These are phyloP conservation scores for Hassar affinis DNA, from an alignment of 2,113 vertebrate genomes.

Conservation along the genomic window DNA sequence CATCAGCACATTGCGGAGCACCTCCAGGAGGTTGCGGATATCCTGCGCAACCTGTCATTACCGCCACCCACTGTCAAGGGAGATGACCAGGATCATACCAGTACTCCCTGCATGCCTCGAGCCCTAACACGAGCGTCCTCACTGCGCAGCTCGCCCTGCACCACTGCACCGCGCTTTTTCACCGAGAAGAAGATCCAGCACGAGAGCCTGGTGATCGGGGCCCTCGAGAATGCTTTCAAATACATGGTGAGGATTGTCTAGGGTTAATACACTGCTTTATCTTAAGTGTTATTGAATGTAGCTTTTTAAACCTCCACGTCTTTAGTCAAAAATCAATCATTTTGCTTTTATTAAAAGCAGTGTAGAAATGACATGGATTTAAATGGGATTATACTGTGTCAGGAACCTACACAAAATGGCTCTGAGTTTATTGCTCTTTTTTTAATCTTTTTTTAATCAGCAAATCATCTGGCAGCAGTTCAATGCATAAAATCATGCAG, in stretches of 20 bases:
- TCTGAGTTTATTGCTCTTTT: neutral
- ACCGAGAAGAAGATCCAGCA: constrained; percentile 93
- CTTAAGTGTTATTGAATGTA: neutral
- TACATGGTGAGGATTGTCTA: constrained; percentile 81
- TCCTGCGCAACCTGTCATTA: constrained; percentile 77
- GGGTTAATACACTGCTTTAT: neutral
- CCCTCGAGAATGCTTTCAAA: constrained; percentile 94
- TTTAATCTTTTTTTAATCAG: neutral
- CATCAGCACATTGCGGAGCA: constrained; percentile 87
- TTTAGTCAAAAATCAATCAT: no score
- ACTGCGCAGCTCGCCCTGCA: constrained; percentile 83
- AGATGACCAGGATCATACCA: constrained; percentile 78
- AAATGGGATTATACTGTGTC: neutral
- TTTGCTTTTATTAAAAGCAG: no score
- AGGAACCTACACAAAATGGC: neutral
- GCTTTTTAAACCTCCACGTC: neutral
- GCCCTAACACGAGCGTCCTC: constrained; percentile 86
- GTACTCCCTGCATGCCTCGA: constrained; percentile 68
- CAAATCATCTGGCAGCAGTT: no score
- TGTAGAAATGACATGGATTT: neutral
- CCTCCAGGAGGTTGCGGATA: constrained; percentile 86
- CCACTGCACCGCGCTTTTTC: constrained; percentile 87
- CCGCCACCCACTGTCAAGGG: constrained; percentile 84
- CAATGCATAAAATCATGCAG: no score
- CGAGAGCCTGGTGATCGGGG: constrained; percentile 89